Base-by-base conservation (phyloP, 2,113 vertebrate species). In the Cheirogaleus medius region DNA sequence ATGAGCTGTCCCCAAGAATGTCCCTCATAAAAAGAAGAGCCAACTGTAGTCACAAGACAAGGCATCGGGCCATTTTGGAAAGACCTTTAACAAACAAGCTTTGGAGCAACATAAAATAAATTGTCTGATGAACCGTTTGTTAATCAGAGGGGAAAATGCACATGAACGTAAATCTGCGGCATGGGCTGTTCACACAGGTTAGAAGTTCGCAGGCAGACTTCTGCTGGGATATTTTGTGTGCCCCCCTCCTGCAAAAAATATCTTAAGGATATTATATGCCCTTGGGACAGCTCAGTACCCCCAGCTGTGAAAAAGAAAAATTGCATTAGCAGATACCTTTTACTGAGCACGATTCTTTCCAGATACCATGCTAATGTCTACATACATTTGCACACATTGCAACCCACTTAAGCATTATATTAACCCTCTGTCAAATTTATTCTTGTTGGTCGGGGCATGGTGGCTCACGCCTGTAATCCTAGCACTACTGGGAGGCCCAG, bases 331-430 rank as follows among this genome's bases (percentile, higher is more conserved):
- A 47, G 3, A 37, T 73, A 5, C 8, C 0, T 73, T n/a, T 34
- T 20, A 4, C 3, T 69, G 83, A 78, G 2, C 2, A 29, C 11
- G 15, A 13, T 42, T 66, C 27, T 87, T 93, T 15, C 52, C 63
- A 74, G 56, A 27, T 39, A 7, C 42, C 1, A 27, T 2, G 0
- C 58, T 34, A 4, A 6, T 2, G 3, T 78, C 21, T 3, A 37
- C 17, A 39, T 1, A 23, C 32, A n/a, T 6, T 17, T 54, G 12
- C 49, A 13, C 1, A 21, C 12, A 54, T 5, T 1, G 11, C 3
- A 34, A 21, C 25, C 56, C 52, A 23, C 14, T 12, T 25, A 81
- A 34, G 32, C 32, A 47, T 77, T 27, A 0, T 12, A 3, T 34
- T 42, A 34, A 13, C 21, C 27, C 29, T 23, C 60, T 56, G 9